Conservation (phyloP, 2,797 vertebrate genomes). For the Heteromormyrus szaboi region DNA sequence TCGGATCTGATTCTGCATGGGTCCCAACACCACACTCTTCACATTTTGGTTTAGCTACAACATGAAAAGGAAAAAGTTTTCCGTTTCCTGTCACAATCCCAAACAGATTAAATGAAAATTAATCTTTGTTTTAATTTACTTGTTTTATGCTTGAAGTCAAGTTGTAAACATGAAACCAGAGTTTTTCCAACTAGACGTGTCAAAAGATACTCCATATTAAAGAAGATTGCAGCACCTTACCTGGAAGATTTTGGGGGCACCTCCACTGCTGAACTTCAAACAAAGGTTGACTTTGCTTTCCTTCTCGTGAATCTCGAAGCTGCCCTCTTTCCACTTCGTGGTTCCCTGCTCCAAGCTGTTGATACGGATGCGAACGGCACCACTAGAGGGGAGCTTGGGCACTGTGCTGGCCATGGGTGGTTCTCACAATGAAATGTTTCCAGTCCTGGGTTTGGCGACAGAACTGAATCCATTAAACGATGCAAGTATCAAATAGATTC, state of each 20-base stretch:
- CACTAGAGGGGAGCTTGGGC: slow-evolving; percentile 77
- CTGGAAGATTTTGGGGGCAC: slow-evolving; percentile 79
- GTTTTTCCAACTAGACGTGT: background rate
- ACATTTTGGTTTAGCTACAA: slow-evolving; percentile 87
- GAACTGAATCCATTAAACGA: slow-evolving; percentile 37
- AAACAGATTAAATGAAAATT: background rate
- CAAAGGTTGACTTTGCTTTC: slow-evolving; percentile 85
- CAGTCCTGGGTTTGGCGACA: slow-evolving; percentile 22
- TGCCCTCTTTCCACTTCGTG: slow-evolving; percentile 90
- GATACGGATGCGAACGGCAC: slow-evolving; percentile 69
- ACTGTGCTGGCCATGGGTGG: slow-evolving; percentile 63
- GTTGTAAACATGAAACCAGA: background rate
- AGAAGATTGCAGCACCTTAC: slow-evolving; percentile 48
- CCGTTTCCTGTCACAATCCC: background rate
- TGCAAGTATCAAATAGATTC: slow-evolving; percentile 19
- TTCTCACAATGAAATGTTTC: slow-evolving; percentile 31
- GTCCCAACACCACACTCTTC: slow-evolving; percentile 71
- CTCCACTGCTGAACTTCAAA: slow-evolving; percentile 81
- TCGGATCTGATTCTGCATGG: slow-evolving; percentile 61
- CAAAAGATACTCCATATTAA: background rate
- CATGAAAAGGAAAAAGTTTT: slow-evolving; percentile 13
- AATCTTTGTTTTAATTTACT: background rate
- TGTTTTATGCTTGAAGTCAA: background rate
- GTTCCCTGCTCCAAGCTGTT: slow-evolving; percentile 79
- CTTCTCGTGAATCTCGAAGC: slow-evolving; percentile 91